Base-by-base conservation (phyloP, 2,113 vertebrate species). In the Melanotaenia duboulayi region DNA sequence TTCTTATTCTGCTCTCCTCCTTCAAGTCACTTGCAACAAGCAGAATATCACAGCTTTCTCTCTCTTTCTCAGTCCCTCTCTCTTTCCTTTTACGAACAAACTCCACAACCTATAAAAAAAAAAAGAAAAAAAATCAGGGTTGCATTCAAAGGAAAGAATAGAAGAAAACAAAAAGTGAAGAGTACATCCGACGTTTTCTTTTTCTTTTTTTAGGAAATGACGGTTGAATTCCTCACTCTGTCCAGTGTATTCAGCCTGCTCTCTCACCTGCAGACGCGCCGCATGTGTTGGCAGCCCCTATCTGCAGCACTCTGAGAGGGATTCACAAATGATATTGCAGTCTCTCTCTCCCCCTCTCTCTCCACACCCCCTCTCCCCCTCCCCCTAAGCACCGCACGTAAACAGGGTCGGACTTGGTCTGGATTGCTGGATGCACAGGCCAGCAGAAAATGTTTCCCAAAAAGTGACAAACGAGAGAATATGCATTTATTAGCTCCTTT, bases 251-350 rank as follows among this genome's bases (percentile, higher is more conserved):
- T 94, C 94, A 94, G 92, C 90, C 90, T 87, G 88, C 93, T 88
- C 93, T 86, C 86, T 94, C 95, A 97, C 96, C 96, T 96, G 96
- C 96, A 96, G 95, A 94, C 92, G 93, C 95, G 92, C 95, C 94
- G 95, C 96, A 90, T 93, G 94, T 93, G 94, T 95, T 94, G 94
- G 95, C 95, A 87, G 94, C 93, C 92, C 91, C 95, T 95, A 95
- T 96, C 96, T 96, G 96, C 96, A 96, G 97, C 96, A 95, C 94
- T 92, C 89, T 89, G 95, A 95, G 94, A 95, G 94, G 94, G 95
- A 96, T 94, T 95, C 96, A 92, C 95, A 96, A 96, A 97, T 96
- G 95, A 97, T 96, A 96, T 96, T 97, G 96, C 96, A 95, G 96
- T 94, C 95, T 92, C 92, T 75, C 92, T 82, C 89, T 62, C 60